Evolutionary conservation across 2,888 invertebrate species (phyloP).

Genomic region (Odontothrips loti): DNA sequence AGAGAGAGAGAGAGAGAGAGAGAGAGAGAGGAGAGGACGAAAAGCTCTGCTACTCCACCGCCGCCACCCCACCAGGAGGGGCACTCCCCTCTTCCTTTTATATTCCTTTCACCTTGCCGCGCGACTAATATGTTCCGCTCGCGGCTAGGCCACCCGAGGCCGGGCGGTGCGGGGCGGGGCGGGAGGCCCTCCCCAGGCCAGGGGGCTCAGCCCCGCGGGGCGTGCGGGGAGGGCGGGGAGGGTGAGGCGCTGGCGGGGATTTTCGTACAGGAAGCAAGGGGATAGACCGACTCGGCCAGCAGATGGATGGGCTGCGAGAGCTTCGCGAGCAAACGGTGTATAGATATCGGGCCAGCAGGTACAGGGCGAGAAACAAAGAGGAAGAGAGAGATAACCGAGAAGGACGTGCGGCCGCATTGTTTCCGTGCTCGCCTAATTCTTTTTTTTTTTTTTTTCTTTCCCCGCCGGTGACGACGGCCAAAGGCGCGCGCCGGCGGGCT

Average conservation of each 20-base stretch:
- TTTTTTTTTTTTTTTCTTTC: no score
- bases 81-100: background rate
- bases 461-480: no score
- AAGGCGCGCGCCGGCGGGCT: no score
- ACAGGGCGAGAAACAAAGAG: no score
- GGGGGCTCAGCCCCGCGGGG: background rate
- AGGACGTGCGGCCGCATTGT: no score
- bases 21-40: background rate
- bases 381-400: no score
- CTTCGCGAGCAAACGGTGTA: no score
- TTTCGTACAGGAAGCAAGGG: background rate
- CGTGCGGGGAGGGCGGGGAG: background rate
- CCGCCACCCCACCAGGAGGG: background rate
- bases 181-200: background rate
- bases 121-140: conserved; percentile 5
- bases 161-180: background rate
- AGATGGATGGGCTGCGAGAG: no score
- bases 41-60: background rate
- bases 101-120: conserved; percentile 11
- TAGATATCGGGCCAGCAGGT: no score
- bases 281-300: background rate
- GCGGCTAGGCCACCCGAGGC: background rate
- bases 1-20: background rate
- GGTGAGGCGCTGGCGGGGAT: background rate
- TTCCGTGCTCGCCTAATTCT: no score